Percentiles rank a stretch among this genome's conserved stretches.
phyloP scores from a whole-genome alignment of 1,140 invertebrate genomes.

The Bombus vancouverensis region DNA sequence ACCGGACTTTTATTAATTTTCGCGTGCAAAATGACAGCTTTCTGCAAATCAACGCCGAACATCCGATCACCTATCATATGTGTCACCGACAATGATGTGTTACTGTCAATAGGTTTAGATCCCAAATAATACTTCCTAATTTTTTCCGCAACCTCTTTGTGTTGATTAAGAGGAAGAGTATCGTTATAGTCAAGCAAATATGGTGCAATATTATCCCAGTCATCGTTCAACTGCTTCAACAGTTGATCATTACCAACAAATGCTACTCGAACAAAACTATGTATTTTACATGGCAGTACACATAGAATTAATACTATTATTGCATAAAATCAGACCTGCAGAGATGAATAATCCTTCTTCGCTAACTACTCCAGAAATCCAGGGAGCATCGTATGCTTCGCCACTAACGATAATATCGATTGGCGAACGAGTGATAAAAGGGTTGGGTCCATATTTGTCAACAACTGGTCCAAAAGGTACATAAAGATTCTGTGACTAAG shows the following conservation, averaged over 20 bases:
- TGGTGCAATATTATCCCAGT: constrained; percentile 79
- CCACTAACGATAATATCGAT: constrained; percentile 80
- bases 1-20: constrained; percentile 9
- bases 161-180: not conserved
- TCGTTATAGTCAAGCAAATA: constrained; percentile 12
- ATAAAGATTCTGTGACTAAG: constrained; percentile 78
- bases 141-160: not conserved
- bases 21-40: not conserved
- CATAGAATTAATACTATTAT: not conserved
- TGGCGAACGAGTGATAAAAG: constrained; percentile 83
- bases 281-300: not conserved
- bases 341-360: constrained; percentile 83
- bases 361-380: constrained; percentile 81
- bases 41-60: not conserved
- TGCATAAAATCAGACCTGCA: constrained; percentile 74
- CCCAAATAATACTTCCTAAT: constrained; percentile 2
- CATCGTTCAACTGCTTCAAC: constrained; percentile 80
- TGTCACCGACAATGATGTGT: not conserved
- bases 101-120: not conserved
- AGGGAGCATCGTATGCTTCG: constrained; percentile 80
- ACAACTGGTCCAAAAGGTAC: constrained; percentile 83
- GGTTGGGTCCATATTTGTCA: constrained; percentile 75
- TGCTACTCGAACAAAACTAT: constrained; percentile 67
- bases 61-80: constrained; percentile 4
- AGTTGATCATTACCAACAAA: constrained; percentile 77